These are phyloP conservation scores for Choristoneura fumiferana DNA, from an alignment of 1,140 invertebrate genomes.

Conservation along the genomic window DNA sequence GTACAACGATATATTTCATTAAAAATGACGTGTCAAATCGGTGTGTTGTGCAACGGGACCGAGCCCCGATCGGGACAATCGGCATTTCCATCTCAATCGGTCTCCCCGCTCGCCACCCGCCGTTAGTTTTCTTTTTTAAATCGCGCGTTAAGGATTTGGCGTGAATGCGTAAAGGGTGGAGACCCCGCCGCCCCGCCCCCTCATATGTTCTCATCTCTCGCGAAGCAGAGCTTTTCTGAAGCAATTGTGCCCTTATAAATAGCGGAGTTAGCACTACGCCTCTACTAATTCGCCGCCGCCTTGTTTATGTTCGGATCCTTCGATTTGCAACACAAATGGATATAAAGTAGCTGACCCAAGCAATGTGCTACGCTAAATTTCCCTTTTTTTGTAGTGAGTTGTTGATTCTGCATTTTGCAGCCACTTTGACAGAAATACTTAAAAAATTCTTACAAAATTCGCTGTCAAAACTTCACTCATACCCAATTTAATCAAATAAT, in stretches of 20 bases:
- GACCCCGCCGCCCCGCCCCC: conserved; percentile 40
- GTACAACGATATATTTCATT: too few relatives aligned
- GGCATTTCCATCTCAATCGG: conserved; percentile 67
- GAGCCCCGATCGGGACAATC: conserved; percentile 58
- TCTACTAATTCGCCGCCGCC: conserved; percentile 36
- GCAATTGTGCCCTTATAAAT: conserved; percentile 39
- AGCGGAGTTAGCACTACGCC: conserved; percentile 33
- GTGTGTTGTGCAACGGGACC: neutral
- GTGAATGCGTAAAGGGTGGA: conserved; percentile 68
- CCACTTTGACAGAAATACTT: too few relatives aligned
- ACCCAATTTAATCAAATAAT: too few relatives aligned
- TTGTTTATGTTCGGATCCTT: conserved; percentile 32
- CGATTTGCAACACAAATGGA: conserved; percentile 19
- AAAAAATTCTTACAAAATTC: too few relatives aligned
- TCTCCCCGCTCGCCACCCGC: conserved; percentile 32
- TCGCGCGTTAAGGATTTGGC: conserved; percentile 72
- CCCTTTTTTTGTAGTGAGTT: neutral
- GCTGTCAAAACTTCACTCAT: too few relatives aligned
- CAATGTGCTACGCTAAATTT: conserved; percentile 6
- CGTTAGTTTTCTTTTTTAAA: conserved; percentile 76
- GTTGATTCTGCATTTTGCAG: neutral
- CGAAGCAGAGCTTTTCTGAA: conserved; percentile 32
- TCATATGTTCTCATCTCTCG: conserved; percentile 51
- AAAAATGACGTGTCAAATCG: neutral
- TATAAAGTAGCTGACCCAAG: conserved; percentile 14